Evolutionary conservation across 2,797 vertebrate genomes (phyloP), one percentile per base, ranked within the genome.

Genomic region (Lagocephalus sceleratus): DNA sequence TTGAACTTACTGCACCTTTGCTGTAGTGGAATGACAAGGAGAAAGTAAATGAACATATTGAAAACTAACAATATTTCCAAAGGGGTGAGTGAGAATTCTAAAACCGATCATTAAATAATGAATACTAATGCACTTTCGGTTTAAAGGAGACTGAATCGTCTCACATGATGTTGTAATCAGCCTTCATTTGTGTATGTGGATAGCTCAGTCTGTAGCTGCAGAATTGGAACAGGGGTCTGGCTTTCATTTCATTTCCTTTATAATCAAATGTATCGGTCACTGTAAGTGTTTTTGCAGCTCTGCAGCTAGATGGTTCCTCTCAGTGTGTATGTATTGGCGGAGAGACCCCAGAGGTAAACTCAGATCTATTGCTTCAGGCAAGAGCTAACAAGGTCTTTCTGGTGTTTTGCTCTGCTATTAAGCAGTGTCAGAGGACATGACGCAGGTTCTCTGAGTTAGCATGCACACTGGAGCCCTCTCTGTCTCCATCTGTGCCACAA

Each of bases 361-460:
- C 78, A 82, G 81, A 87, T 87, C 83, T 78, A 86, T 86, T 81
- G 57, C 72, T 82, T 51, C 66, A 78, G 76, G 85, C 76, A 63
- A 70, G 40, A 75, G 77, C 75, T 85, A 86, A 87, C 83, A 85
- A 87, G 84, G 65, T 79, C 78, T 81, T 68, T 84, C 68, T 76
- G 51, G 73, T 77, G 77, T 79, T 82, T 60, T 63, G 61, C 66
- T 79, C 63, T 57, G 43, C 56, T 57, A 57, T 71, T 75, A 67
- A 80, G 72, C 83, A 79, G 78, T 70, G 72, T 75, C 80, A 68
- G 52, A 68, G 71, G 78, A 84, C 70, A 79, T 73, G 5, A 15
- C 50, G 46, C 32, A 59, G 53, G 63, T 54, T 78, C 63, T 63
- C 54, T 46, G 60, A 51, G 54, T 63, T 71, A 67, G 60, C 65